Conservation (phyloP, 2,797 vertebrate genomes). For the Thaleichthys pacificus region DNA sequence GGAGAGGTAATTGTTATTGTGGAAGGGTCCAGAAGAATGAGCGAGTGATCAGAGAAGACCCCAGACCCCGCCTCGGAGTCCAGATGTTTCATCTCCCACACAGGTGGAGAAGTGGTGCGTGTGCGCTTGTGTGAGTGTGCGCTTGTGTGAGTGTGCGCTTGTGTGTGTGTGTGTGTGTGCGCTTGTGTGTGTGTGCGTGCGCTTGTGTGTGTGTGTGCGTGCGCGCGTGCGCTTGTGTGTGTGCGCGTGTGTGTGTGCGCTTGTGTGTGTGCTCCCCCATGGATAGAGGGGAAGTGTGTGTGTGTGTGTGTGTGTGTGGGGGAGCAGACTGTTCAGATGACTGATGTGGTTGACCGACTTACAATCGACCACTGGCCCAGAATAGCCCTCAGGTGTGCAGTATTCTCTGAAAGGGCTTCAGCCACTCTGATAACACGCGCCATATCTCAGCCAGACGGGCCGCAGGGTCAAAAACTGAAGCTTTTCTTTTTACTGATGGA, state of each 20-base stretch:
- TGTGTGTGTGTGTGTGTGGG: not conserved
- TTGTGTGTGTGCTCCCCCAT: too few relatives aligned
- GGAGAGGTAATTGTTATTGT: not conserved
- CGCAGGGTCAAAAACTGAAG: not conserved
- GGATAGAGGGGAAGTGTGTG: too few relatives aligned
- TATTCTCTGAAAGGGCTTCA: not conserved
- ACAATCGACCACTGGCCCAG: conserved; percentile 1
- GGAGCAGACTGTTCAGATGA: not conserved
- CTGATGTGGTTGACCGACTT: conserved; percentile 1
- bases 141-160: too few relatives aligned
- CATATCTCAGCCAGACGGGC: not conserved
- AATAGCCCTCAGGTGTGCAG: not conserved
- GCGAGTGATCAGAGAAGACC: not conserved
- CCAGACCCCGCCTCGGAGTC: not conserved
- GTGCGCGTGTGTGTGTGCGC: too few relatives aligned
- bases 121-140: not conserved
- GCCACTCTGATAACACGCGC: not conserved
- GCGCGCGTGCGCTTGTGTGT: too few relatives aligned
- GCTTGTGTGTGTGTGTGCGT: not conserved
- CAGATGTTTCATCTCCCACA: conserved; percentile 2
- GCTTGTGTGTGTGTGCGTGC: too few relatives aligned
- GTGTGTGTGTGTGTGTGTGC: not conserved
- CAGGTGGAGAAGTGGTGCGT: not conserved
- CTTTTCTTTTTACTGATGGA: not conserved
- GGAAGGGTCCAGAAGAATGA: conserved; percentile 5